A percentile compares a stretch with the other conserved stretches of the same genome.
Conservation (phyloP, 2,888 invertebrate species). For the Tenodera sinensis region DNA sequence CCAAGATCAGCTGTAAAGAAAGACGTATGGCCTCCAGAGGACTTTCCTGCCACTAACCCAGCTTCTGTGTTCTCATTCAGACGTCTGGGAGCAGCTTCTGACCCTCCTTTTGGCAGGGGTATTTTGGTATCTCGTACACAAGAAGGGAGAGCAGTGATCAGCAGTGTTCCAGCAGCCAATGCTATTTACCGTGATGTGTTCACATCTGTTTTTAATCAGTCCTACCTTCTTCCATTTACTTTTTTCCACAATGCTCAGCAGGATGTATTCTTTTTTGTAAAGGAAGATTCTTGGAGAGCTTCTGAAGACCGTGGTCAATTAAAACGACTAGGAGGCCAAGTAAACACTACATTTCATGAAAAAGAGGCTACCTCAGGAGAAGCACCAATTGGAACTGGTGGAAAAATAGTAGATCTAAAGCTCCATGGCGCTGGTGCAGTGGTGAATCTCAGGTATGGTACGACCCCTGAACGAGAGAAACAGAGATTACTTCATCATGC, state of each 20-base stretch:
- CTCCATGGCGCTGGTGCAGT: constrained; percentile 88
- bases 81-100: constrained; percentile 66
- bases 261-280: constrained; percentile 90
- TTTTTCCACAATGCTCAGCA: constrained; percentile 85
- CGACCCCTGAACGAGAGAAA: constrained; percentile 84
- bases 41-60: constrained; percentile 68
- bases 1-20: constrained; percentile 76
- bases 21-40: constrained; percentile 58
- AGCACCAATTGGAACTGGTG: constrained; percentile 34
- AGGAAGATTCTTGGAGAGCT: constrained; percentile 86
- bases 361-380: constrained; percentile 56
- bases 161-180: constrained; percentile 82
- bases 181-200: constrained; percentile 89
- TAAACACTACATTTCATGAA: constrained; percentile 89
- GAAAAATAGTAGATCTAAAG: constrained; percentile 68
- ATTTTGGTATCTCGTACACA: constrained; percentile 78
- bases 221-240: constrained; percentile 80
- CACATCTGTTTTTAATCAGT: constrained; percentile 87
- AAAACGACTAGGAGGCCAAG: constrained; percentile 83
- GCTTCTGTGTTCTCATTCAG: constrained; percentile 33
- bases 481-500: constrained; percentile 88
- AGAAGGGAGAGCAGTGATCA: constrained; percentile 74
- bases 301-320: constrained; percentile 84
- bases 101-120: constrained; percentile 78
- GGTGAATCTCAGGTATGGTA: constrained; percentile 91